Evolutionary conservation across 2,113 vertebrate genomes (phyloP), one percentile per base, ranked within the genome.

Genomic region (Gymnarchus niloticus): DNA sequence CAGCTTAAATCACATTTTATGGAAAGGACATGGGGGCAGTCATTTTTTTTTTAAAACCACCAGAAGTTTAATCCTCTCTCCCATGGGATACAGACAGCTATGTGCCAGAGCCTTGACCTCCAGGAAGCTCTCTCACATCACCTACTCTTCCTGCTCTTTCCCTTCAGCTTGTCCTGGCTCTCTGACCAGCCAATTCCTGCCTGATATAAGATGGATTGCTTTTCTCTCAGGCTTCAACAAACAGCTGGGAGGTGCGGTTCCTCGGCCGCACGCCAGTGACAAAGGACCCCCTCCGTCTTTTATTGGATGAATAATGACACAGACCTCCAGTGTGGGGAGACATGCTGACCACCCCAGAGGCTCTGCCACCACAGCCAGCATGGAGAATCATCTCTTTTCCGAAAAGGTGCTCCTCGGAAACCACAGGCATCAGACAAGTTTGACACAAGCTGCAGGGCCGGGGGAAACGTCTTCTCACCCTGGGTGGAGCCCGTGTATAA

Each of bases 251-350:
- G 52, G 23, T 89, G 59, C 28, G 59, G 81, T 23, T 14, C 3
- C 82, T 90, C 85, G 87, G 88, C 85, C 87, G 37, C 65, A 86
- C 12, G 61, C 87, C 88, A 89, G 80, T 28, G 12, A 86, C 85
- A 81, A 25, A 82, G 49, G 81, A 57, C 87, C 78, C 82, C 80
- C 81, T 76, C 86, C 88, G 90, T 89, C 83, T 89, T 82, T 85
- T 84, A 86, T 89, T 91, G 91, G 92, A 89, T 88, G 83, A 89
- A 81, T 89, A 86, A 88, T 89, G 86, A 89, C 81, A 89, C 81
- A 89, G 80, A 90, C 87, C 88, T 85, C 65, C 83, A 61, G 1
- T 19, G n/a, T 83, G 56, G 86, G 83, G 87, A 78, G 85, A 88
- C n/a, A 88, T 21, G 81, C 87, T 88, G 86, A 86, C 84, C 76